Percentiles rank a stretch among this genome's conserved stretches.
These are phyloP conservation scores for Spinus olivaceus DNA, from an alignment of 2,797 vertebrate species.

Conservation along the genomic window DNA sequence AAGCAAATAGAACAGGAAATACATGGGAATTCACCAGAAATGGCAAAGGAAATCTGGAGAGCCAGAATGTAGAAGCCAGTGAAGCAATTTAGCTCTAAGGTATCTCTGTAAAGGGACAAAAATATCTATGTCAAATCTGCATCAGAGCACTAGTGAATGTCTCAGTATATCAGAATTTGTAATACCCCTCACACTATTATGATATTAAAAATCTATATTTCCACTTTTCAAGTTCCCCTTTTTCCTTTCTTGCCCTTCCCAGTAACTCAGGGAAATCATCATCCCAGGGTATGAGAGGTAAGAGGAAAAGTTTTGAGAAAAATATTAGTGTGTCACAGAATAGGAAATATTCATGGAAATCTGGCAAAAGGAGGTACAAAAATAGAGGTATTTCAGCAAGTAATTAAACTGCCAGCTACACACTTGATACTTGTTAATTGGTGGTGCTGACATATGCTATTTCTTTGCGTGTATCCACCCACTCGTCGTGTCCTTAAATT, in stretches of 20 bases:
- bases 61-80: background rate
- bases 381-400: background rate
- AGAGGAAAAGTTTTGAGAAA: background rate
- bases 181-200: background rate
- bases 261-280: background rate
- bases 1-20: background rate
- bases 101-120: background rate
- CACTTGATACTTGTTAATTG: background rate
- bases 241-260: background rate
- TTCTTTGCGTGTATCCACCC: background rate
- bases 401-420: background rate
- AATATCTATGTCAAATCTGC: background rate
- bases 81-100: background rate
- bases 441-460: background rate
- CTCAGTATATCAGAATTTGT: background rate
- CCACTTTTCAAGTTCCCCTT: background rate
- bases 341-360: background rate
- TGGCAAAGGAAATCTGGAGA: background rate
- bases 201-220: background rate
- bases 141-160: background rate
- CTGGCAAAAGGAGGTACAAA: background rate
- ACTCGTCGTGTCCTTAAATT: background rate
- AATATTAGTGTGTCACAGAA: background rate
- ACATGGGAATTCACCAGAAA: background rate
- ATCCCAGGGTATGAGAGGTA: background rate